Conservation (phyloP, 2,113 vertebrate species). For the Bambusicola thoracicus region DNA sequence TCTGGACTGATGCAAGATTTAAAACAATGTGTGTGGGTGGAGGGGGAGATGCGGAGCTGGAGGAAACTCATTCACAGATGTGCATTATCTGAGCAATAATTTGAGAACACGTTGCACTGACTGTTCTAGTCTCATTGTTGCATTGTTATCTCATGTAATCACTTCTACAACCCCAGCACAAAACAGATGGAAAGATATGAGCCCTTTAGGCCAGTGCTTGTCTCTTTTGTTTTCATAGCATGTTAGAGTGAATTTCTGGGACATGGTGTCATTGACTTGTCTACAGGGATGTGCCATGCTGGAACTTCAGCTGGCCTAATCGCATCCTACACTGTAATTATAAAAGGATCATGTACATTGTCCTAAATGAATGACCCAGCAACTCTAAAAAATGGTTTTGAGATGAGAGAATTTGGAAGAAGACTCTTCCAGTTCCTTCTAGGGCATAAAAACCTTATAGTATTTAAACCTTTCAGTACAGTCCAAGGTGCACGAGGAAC, state of each 20-base stretch:
- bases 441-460: neutral
- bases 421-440: neutral
- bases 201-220: neutral
- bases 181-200: neutral
- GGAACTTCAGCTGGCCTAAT: neutral
- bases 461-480: neutral
- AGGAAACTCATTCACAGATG: accelerated
- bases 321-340: neutral
- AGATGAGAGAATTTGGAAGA: neutral
- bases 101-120: accelerated
- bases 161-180: neutral
- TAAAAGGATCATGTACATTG: neutral
- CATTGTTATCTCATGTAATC: neutral
- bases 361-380: neutral
- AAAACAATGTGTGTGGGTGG: neutral
- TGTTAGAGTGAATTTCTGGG: neutral
- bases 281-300: neutral
- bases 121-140: neutral
- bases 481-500: neutral
- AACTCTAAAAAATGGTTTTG: neutral
- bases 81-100: neutral
- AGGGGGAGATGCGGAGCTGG: accelerated
- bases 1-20: neutral
- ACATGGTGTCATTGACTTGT: neutral
- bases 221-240: neutral